Evolutionary conservation across 2,797 vertebrate species (phyloP), one percentile per base, ranked within the genome.

Genomic region (Lacerta viridis): DNA sequence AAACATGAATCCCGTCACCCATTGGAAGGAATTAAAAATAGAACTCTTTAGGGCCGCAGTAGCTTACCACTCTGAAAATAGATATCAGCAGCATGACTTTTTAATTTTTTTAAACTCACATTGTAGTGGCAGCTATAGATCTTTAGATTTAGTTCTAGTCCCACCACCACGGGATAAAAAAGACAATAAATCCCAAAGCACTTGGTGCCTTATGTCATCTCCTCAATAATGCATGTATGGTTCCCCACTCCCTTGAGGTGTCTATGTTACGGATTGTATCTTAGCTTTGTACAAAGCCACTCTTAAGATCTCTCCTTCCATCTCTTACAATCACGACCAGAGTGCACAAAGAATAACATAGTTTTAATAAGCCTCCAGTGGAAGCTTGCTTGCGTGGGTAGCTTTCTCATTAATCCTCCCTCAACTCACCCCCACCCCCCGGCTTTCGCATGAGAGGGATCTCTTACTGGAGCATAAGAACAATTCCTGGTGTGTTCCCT

Each of bases 401-500:
- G 78, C 50, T 78, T 90, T 85, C 86, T 88, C n/a, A 82, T 90
- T 85, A 78, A 81, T 80, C 86, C 83, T 76, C 69, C 86, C 61
- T 64, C 77, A 17, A 18, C 82, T 84, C 89, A 59, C 83, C 39
- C 83, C 89, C 89, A 59, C 83, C 39, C 83, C 89, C 83, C 77
- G 59, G 89, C 86, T 90, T 90, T 90, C 71, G 9, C 86, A 88
- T 85, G 77, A 87, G 78, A 81, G 78, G 69, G 77, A 80, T 90
- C 86, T 77, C 78, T 39, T 41, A 80, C 71, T 77, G 64, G 89
- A 68, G 71, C 78, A 77, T 61, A 61, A 88, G 89, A 88, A 90
- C 89, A 85, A 88, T 90, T 90, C 83, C 64, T 85, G 61, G 27
- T 88, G 86, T 90, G 89, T 88, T 88, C 83, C 64, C 29, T 46